These are phyloP conservation scores for Candidula unifasciata DNA, from an alignment of 2,888 invertebrate genomes.

Conservation along the genomic window DNA sequence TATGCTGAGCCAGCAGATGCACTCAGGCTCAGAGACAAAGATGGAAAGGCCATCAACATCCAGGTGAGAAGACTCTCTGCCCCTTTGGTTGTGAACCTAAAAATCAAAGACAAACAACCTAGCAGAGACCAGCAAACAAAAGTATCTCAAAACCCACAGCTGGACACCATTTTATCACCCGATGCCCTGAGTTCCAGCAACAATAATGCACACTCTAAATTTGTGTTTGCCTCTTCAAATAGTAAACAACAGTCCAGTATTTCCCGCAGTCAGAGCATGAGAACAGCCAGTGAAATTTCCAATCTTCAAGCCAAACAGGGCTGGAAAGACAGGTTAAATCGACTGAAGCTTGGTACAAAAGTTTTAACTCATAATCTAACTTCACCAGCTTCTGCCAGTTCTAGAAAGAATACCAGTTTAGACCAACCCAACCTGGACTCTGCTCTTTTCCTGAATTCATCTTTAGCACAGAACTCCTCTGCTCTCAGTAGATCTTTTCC, in stretches of 20 bases:
- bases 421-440: slow-evolving; percentile 11
- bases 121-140: slow-evolving; percentile 4
- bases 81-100: slow-evolving; percentile 51
- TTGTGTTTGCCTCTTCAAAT: slow-evolving; percentile 31
- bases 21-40: slow-evolving; percentile 60
- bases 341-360: slow-evolving; percentile 54
- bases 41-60: slow-evolving; percentile 56
- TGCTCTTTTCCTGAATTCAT: slow-evolving; percentile 28
- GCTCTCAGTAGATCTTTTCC: slow-evolving; percentile 58
- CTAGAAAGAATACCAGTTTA: slow-evolving; percentile 24
- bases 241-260: slow-evolving; percentile 24
- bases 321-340: slow-evolving; percentile 53
- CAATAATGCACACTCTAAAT: slow-evolving; percentile 30
- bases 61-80: slow-evolving; percentile 66
- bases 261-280: slow-evolving; percentile 54
- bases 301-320: slow-evolving; percentile 46
- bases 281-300: slow-evolving; percentile 50
- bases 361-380: slow-evolving; percentile 49
- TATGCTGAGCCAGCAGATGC: slow-evolving; percentile 79
- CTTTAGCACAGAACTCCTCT: slow-evolving; percentile 31
- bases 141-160: slow-evolving; percentile 44
- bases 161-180: slow-evolving; percentile 64
- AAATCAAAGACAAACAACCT: not conserved
- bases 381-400: slow-evolving; percentile 38
- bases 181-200: slow-evolving; percentile 23